phyloP scores from a whole-genome alignment of 2,797 vertebrate species.

The Xenentodon cancila region DNA sequence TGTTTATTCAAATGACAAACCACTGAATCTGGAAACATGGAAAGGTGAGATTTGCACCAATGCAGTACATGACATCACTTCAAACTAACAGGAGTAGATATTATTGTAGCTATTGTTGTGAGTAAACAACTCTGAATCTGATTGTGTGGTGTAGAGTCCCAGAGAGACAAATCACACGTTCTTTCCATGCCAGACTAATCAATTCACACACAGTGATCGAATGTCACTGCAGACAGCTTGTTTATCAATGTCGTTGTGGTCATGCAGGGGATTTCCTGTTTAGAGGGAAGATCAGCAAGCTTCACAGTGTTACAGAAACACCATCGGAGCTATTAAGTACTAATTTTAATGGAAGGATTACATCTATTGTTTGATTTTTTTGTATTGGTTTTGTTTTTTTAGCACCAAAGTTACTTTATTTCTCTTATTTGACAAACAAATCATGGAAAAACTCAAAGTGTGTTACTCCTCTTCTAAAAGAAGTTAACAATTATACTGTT shows the following conservation, averaged over 20 bases:
- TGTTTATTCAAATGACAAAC: background rate
- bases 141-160: constrained; percentile 39
- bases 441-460: too few species aligned
- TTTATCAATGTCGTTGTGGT: constrained; percentile 59
- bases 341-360: background rate
- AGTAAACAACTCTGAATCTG: constrained; percentile 25
- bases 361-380: background rate
- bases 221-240: constrained; percentile 58
- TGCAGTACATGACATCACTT: background rate
- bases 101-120: constrained; percentile 12
- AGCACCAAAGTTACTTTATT: too few species aligned
- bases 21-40: background rate
- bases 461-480: too few species aligned
- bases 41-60: background rate
- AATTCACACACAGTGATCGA: constrained; percentile 63
- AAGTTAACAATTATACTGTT: too few species aligned
- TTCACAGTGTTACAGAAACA: constrained; percentile 25
- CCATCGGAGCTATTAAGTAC: background rate
- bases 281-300: constrained; percentile 16
- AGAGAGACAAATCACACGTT: constrained; percentile 43
- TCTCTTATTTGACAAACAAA: too few species aligned
- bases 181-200: constrained; percentile 64
- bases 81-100: constrained; percentile 18
- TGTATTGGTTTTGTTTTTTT: too few species aligned
- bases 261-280: constrained; percentile 50